Percentiles rank a stretch among this genome's conserved stretches.
Conservation (phyloP, 2,888 invertebrate genomes). For the Cylloceria caligata region DNA sequence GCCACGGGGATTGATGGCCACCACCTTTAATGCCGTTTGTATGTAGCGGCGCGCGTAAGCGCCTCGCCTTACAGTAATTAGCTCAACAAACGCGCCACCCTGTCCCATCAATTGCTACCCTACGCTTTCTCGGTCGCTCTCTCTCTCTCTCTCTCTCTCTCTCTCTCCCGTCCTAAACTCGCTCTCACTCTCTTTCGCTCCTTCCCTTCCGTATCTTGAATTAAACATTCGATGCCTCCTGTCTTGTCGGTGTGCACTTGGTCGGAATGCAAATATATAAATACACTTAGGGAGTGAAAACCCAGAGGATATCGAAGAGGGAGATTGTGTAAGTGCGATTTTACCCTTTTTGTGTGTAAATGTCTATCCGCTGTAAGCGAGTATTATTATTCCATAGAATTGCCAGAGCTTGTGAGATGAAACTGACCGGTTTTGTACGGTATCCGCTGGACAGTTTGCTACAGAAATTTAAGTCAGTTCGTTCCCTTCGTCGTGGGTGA, state of each 20-base stretch:
- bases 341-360: slow-evolving; percentile 52
- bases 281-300: slow-evolving; percentile 69
- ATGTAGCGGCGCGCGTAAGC: slow-evolving; percentile 84
- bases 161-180: slow-evolving; percentile 38
- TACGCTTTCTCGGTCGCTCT: slow-evolving; percentile 73
- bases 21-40: slow-evolving; percentile 84
- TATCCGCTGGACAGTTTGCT: background rate
- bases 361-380: slow-evolving; percentile 26
- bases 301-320: slow-evolving; percentile 47
- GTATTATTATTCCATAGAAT: slow-evolving; percentile 52
- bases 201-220: slow-evolving; percentile 80
- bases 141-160: slow-evolving; percentile 55
- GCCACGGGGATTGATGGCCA: slow-evolving; percentile 81
- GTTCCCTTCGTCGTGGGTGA: slow-evolving; percentile 8
- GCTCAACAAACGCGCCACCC: slow-evolving; percentile 84
- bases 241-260: slow-evolving; percentile 82
- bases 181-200: slow-evolving; percentile 47
- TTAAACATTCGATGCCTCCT: slow-evolving; percentile 84
- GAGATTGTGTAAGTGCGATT: slow-evolving; percentile 43
- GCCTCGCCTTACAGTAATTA: slow-evolving; percentile 85
- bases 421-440: background rate
- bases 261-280: slow-evolving; percentile 81
- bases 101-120: slow-evolving; percentile 84
- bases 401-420: no score
- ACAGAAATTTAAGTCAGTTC: slow-evolving; percentile 4